Evolutionary conservation across 2,888 invertebrate species (phyloP), one percentile per base, ranked within the genome.

Genomic region (Anthrax anthrax): DNA sequence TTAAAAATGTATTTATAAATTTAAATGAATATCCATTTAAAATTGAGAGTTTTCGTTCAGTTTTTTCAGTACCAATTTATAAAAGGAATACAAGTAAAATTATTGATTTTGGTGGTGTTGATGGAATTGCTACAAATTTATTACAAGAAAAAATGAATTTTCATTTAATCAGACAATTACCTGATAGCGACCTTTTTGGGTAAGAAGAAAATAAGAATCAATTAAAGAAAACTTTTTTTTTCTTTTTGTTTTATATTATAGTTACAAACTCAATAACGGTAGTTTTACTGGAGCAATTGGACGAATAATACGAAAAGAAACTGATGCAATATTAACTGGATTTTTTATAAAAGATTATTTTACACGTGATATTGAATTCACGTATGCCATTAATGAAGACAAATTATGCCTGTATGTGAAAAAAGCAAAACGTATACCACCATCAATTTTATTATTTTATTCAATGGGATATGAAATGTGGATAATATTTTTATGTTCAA

Each of bases 281-380:
- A 60, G 64, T 0, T 64, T 56, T 13, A 61, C 56, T 37, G 70
- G 70, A 4, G 64, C 62, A 6, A 53, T 70, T 4, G 66, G 65
- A 3, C 62, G 63, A 6, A 48, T 64, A 0, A 55, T 65, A 34
- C 60, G 60, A 5, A 51, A 55, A 12, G 60, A 65, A 50, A 55
- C 60, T 17, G 70, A 71, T 48, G 57, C 69, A 1, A 59, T 62
- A 4, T 56, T 69, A 45, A 59, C 66, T 2, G 65, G 67, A 1
- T 63, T 65, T 49, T 71, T 71, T 47, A 55, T 70, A 3, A 71
- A 70, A 51, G 65, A 67, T 43, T 71, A 71, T 48, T 58, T 62
- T 0, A 59, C 66, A 2, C 50, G 54, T 1, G 60, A 61, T 3
- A 50, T 70, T 1, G 63, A 61, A 45, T 70, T 70, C 48, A 63